Evolutionary conservation across 2,113 vertebrate species (phyloP).

Genomic region (Vidua chalybeata): DNA sequence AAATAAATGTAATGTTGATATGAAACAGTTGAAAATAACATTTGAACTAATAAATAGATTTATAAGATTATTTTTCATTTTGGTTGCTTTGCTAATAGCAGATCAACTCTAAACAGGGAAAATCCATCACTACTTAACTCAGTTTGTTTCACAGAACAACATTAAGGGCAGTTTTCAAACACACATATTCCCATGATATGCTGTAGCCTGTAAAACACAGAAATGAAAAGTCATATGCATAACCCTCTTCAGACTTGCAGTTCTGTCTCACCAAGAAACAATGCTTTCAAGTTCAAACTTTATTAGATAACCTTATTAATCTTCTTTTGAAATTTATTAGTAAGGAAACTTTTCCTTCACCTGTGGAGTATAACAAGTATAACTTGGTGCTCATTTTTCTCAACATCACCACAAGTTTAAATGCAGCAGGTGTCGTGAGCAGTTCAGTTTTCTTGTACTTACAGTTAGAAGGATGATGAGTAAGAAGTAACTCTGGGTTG

Average conservation of each 20-base stretch:
- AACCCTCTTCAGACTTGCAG: neutral
- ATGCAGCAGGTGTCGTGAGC: neutral
- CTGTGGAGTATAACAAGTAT: neutral
- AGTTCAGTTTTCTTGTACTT: constrained; percentile 47
- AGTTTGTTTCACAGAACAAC: neutral
- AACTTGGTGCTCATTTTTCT: neutral
- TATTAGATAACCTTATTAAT: neutral
- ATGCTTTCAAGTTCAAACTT: neutral
- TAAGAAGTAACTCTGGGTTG: constrained; percentile 50
- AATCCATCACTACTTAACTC: neutral
- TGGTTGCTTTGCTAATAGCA: neutral
- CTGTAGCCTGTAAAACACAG: neutral
- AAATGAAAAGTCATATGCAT: neutral
- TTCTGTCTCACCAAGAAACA: neutral
- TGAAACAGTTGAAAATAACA: neutral
- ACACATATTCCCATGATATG: neutral
- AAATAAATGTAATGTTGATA: neutral
- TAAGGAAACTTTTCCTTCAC: neutral
- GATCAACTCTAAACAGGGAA: neutral
- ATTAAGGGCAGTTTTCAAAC: neutral
- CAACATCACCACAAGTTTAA: neutral
- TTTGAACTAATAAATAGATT: neutral
- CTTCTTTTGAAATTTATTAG: neutral
- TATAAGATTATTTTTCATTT: neutral
- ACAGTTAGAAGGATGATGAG: constrained; percentile 66